phyloP scores from a whole-genome alignment of 2,797 vertebrate species.

The Petrocephalus sullivani region DNA sequence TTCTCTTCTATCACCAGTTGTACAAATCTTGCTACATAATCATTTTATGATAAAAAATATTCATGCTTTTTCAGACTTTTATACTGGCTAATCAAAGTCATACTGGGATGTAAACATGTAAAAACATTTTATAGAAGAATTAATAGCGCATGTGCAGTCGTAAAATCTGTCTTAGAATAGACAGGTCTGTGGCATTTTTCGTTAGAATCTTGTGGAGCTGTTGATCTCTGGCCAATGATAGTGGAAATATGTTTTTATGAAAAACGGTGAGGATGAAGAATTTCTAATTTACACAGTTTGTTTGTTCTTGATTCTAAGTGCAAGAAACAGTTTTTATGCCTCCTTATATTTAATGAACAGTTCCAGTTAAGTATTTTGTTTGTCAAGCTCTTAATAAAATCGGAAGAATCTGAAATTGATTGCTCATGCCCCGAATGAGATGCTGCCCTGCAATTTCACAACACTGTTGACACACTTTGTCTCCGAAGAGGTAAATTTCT shows the following conservation, averaged over 20 bases:
- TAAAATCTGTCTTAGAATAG: not conserved
- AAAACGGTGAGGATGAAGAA: not conserved
- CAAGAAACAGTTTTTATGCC: not conserved
- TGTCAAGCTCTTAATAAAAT: not conserved
- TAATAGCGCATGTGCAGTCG: not conserved
- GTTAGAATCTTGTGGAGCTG: not conserved
- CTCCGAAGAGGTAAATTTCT: conserved; percentile 25
- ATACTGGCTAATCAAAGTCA: not conserved
- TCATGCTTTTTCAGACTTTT: not conserved
- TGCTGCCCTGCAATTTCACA: not conserved
- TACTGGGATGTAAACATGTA: not conserved
- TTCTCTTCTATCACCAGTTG: not conserved
- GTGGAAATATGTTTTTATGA: not conserved
- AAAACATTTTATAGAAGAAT: not conserved
- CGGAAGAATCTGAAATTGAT: not conserved
- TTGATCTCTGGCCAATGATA: not conserved
- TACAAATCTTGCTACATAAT: not conserved
- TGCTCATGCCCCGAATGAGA: not conserved
- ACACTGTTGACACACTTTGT: not conserved
- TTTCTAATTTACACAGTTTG: not conserved
- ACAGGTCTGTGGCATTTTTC: not conserved
- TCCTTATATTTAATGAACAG: not conserved
- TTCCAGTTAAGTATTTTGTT: not conserved
- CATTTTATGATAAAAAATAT: not conserved
- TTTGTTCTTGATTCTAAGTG: not conserved